These are phyloP conservation scores for Urophycis tenuis DNA, from an alignment of 2,797 vertebrate genomes.

Conservation along the genomic window DNA sequence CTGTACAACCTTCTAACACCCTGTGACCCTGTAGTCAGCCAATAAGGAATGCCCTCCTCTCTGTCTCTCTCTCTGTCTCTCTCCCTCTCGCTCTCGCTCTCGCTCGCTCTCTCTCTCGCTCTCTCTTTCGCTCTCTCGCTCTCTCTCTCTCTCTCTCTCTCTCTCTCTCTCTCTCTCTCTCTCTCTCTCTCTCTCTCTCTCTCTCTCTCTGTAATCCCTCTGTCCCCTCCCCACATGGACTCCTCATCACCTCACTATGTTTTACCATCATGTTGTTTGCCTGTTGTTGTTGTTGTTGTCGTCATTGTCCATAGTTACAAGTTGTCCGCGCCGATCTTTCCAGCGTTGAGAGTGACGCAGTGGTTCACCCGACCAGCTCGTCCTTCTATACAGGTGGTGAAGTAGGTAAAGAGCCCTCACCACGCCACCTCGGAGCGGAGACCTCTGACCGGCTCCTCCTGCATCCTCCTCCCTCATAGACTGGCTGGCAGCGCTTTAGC, in stretches of 20 bases:
- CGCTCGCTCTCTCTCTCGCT: no score
- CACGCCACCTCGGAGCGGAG: slow-evolving; percentile 47
- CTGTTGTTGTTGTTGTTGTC: slow-evolving; percentile 60
- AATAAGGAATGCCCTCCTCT: slow-evolving; percentile 39
- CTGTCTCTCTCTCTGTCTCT: slow-evolving; percentile 9
- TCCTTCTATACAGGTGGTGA: slow-evolving; percentile 97
- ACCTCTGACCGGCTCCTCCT: background rate
- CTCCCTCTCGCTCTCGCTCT: no score
- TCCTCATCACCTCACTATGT: slow-evolving; percentile 47
- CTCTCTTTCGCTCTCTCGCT: no score
- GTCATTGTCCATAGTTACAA: slow-evolving; percentile 86
- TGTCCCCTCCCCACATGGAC: slow-evolving; percentile 22
- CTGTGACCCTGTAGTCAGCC: slow-evolving; percentile 34
- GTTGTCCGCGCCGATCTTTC: slow-evolving; percentile 99
- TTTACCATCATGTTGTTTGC: slow-evolving; percentile 59
- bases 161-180: slow-evolving; percentile 11
- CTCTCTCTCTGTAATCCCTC: slow-evolving; percentile 4
- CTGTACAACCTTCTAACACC: no score
- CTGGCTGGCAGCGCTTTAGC: background rate
- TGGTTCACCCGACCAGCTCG: slow-evolving; percentile 99
- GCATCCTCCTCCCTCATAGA: background rate
- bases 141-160: slow-evolving; percentile 10
- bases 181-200: slow-evolving; percentile 10
- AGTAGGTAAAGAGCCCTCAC: slow-evolving; percentile 89
- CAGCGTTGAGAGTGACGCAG: slow-evolving; percentile 95